A percentile compares a stretch with the other conserved stretches of the same genome.
Conservation (phyloP, 1,140 invertebrate species). For the Campoletis sonorensis region DNA sequence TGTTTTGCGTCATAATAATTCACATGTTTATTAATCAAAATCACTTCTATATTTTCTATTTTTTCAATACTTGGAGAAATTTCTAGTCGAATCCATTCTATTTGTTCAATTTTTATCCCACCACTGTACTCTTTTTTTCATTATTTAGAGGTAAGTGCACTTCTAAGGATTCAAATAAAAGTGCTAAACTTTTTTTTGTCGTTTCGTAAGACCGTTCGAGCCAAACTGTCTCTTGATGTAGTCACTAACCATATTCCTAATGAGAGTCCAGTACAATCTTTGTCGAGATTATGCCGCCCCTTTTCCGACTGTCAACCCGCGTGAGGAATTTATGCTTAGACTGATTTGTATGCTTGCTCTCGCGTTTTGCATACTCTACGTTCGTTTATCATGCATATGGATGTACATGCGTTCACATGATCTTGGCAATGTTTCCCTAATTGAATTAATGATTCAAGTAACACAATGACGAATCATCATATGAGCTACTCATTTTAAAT, state of each 20-base stretch:
- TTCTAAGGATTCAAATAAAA: too few relatives aligned
- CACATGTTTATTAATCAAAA: too few relatives aligned
- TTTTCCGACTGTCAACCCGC: slow-evolving; percentile 59
- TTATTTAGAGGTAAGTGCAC: too few relatives aligned
- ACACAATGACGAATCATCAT: neutral
- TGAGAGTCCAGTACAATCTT: slow-evolving; percentile 36
- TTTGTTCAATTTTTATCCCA: too few relatives aligned
- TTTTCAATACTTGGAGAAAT: too few relatives aligned
- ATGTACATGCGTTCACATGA: slow-evolving; percentile 14
- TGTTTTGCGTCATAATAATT: too few relatives aligned
- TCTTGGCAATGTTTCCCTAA: neutral
- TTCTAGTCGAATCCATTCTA: too few relatives aligned
- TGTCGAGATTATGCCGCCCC: slow-evolving; percentile 64
- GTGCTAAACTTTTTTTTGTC: too few relatives aligned
- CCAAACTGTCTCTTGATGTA: slow-evolving; percentile 16
- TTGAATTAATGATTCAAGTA: neutral
- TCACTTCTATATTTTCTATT: too few relatives aligned
- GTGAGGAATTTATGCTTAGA: slow-evolving; percentile 71
- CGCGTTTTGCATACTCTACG: slow-evolving; percentile 63
- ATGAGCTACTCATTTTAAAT: neutral
- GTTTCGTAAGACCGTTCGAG: too few relatives aligned
- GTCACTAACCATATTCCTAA: neutral
- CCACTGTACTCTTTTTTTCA: too few relatives aligned
- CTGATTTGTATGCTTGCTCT: slow-evolving; percentile 61
- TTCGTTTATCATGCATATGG: slow-evolving; percentile 5